Conservation (phyloP, 2,797 vertebrate genomes). For the Varecia variegata region DNA sequence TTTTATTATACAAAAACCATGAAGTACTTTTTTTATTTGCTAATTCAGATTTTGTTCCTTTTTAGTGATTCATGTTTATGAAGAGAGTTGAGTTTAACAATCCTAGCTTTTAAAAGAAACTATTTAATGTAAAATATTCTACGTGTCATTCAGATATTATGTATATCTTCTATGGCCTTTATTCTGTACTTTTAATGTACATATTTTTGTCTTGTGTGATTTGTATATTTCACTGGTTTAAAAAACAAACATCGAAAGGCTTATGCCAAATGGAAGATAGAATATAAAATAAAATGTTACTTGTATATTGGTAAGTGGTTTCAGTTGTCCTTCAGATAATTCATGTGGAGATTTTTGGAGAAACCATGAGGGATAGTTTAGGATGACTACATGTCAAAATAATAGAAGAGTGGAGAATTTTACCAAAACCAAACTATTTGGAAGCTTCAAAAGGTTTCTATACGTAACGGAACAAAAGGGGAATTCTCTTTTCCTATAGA, state of each 20-base stretch:
- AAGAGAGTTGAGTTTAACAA: conserved; percentile 84
- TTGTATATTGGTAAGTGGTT: conserved; percentile 88
- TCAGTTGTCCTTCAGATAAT: conserved; percentile 83
- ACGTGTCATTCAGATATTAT: conserved; percentile 86
- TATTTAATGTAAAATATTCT: conserved; percentile 92
- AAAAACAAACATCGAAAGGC: conserved; percentile 82
- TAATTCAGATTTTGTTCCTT: conserved; percentile 82
- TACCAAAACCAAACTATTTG: conserved; percentile 72
- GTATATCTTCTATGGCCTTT: conserved; percentile 87
- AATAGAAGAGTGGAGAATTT: conserved; percentile 67
- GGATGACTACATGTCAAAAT: conserved; percentile 73
- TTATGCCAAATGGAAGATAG: conserved; percentile 87
- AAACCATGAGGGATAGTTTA: conserved; percentile 75
- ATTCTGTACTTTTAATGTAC: conserved; percentile 90
- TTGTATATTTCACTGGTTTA: conserved; percentile 90
- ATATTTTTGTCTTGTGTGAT: conserved; percentile 88
- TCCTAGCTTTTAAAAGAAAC: conserved; percentile 85
- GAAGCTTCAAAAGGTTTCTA: conserved; percentile 71
- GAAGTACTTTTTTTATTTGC: conserved; percentile 79
- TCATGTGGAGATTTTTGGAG: conserved; percentile 74
- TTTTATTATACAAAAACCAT: conserved; percentile 86
- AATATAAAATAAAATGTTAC: conserved; percentile 89
- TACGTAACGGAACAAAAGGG: conserved; percentile 63
- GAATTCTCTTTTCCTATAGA: conserved; percentile 69
- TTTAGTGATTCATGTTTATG: conserved; percentile 81